Conservation (phyloP, 23 tunicate species). For the Botrylloides violaceus region DNA sequence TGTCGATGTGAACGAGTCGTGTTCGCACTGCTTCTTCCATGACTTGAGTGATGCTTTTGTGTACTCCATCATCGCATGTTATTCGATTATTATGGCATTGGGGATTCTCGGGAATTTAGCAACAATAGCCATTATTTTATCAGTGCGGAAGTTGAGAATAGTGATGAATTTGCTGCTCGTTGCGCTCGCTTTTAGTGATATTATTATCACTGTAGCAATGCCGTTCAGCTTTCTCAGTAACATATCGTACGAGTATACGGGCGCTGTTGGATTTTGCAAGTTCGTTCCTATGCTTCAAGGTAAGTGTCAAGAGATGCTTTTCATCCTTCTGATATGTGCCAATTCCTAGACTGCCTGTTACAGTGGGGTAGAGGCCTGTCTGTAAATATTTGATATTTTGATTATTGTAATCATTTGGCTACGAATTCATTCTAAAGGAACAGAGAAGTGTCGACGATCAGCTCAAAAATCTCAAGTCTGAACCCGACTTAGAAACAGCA, state of each 20-base stretch:
- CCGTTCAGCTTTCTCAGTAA: slow-evolving; percentile 39
- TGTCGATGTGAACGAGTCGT: neutral
- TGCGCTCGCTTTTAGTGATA: slow-evolving; percentile 38
- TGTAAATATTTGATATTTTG: too few species aligned
- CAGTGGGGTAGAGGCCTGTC: too few species aligned
- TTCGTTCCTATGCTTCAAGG: slow-evolving; percentile 48
- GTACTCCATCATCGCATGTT: slow-evolving; percentile 29
- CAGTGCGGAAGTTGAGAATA: slow-evolving; percentile 18
- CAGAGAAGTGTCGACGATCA: too few species aligned
- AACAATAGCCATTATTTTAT: slow-evolving; percentile 21
- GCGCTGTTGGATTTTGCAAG: slow-evolving; percentile 16
- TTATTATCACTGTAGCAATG: slow-evolving; percentile 28
- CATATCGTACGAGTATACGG: slow-evolving; percentile 47
- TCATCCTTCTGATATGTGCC: too few species aligned
- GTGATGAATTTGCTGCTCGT: slow-evolving; percentile 35
- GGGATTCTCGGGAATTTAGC: slow-evolving; percentile 44
- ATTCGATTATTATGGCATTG: slow-evolving; percentile 35
- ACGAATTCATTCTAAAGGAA: too few species aligned
- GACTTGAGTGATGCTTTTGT: slow-evolving; percentile 21
- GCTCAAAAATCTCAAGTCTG: too few species aligned
- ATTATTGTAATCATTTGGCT: too few species aligned
- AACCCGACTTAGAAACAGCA: too few species aligned
- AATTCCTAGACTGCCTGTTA: too few species aligned
- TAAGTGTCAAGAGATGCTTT: neutral
- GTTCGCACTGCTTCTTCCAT: neutral